Percentiles rank a stretch among this genome's conserved stretches.
phyloP scores from a whole-genome alignment of 1,140 invertebrate species.

The Zaprionus davidi region DNA sequence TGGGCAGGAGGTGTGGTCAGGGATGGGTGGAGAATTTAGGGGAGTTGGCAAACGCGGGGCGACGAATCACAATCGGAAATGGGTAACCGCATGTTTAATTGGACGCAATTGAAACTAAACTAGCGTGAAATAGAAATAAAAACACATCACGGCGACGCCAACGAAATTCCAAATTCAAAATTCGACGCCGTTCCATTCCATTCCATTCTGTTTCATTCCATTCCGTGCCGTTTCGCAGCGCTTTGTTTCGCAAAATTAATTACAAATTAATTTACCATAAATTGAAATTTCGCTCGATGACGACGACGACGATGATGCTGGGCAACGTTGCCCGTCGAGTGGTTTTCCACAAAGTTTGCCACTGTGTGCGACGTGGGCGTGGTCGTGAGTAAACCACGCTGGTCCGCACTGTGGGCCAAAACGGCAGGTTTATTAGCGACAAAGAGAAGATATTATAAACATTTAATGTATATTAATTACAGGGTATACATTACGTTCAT shows the following conservation, averaged over 20 bases:
- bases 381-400: not conserved
- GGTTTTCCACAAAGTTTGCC: conserved; percentile 33
- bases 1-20: not conserved
- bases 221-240: conserved; percentile 38
- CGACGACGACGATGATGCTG: not conserved
- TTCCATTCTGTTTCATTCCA: conserved; percentile 11
- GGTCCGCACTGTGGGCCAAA: not conserved
- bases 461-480: not conserved
- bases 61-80: conserved; percentile 74
- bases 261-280: conserved; percentile 83
- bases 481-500: not conserved
- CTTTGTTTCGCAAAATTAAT: conserved; percentile 66
- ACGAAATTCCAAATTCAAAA: conserved; percentile 27
- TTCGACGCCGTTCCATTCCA: conserved; percentile 25
- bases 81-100: conserved; percentile 76
- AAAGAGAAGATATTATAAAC: not conserved
- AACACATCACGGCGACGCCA: conserved; percentile 38
- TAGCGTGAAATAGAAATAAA: conserved; percentile 81
- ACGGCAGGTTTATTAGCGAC: conserved; percentile 49
- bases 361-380: not conserved
- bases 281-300: conserved; percentile 55
- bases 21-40: not conserved
- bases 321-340: not conserved
- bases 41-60: conserved; percentile 12
- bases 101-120: conserved; percentile 82